A percentile compares a stretch with the other conserved stretches of the same genome.
These are phyloP conservation scores for Plutomurus gul DNA, from an alignment of 1,140 invertebrate species.

Conservation along the genomic window DNA sequence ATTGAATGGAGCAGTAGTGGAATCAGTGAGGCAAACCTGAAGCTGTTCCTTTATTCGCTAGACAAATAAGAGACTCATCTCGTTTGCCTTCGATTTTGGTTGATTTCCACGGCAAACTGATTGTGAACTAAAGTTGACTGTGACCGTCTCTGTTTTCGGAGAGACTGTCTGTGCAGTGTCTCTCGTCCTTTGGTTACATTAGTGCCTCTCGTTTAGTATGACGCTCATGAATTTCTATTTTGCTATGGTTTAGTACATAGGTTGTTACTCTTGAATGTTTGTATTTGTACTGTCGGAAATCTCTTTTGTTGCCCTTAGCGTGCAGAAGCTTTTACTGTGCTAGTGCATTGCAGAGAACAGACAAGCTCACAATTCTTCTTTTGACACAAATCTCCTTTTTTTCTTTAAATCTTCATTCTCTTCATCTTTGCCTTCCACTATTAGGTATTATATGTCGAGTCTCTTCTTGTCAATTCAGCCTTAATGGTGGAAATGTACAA, in stretches of 20 bases:
- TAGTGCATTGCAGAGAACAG: too few species aligned
- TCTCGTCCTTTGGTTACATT: constrained; percentile 1
- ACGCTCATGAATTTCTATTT: constrained; percentile 19
- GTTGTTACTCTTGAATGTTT: neutral
- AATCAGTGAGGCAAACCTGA: constrained; percentile 6
- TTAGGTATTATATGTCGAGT: neutral
- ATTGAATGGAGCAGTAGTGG: neutral
- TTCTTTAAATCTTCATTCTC: neutral
- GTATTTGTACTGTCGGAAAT: constrained; percentile 13
- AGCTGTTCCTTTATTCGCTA: constrained; percentile 15
- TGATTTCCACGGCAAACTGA: neutral
- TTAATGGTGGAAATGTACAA: neutral
- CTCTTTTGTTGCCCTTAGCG: constrained; percentile 16
- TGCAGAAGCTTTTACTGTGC: too few species aligned
- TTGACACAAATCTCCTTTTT: neutral
- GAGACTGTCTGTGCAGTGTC: neutral
- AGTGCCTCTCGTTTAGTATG: constrained; percentile 20
- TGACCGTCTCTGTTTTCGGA: neutral
- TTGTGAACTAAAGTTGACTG: neutral
- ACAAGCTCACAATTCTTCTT: constrained; percentile 17
- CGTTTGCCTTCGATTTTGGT: constrained; percentile 22
- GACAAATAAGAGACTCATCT: constrained; percentile 20
- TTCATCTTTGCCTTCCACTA: neutral
- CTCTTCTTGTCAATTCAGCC: neutral
- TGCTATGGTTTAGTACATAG: neutral